Conservation (phyloP, 2,113 vertebrate genomes). For the Dasypus novemcinctus region DNA sequence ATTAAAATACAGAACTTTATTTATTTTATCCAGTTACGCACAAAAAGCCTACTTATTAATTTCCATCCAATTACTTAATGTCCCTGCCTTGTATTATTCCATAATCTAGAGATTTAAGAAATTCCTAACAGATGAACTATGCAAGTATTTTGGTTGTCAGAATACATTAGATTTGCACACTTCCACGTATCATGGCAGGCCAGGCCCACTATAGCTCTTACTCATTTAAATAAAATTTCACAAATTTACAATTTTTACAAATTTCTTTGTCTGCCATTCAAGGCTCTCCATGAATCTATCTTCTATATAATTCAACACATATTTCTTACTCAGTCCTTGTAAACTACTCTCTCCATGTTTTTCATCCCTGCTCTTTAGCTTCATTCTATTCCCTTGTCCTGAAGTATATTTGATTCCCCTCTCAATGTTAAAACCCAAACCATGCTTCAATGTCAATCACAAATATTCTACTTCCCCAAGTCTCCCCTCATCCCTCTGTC, state of each 20-base stretch:
- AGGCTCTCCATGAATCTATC: background rate
- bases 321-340: background rate
- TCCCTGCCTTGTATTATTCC: background rate
- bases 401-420: background rate
- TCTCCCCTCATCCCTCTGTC: background rate
- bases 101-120: background rate
- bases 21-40: background rate
- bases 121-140: background rate
- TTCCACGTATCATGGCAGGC: background rate
- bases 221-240: background rate
- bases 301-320: background rate
- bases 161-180: background rate
- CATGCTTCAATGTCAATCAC: background rate
- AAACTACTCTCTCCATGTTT: background rate
- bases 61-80: background rate
- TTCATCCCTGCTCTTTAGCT: background rate
- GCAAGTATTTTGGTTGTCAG: background rate
- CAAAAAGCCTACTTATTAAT: background rate
- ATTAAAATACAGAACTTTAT: background rate
- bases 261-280: background rate
- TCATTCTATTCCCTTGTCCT: background rate
- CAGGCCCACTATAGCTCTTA: background rate
- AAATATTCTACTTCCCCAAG: background rate
- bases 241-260: background rate
- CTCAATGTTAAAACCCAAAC: constrained; percentile 12